phyloP scores from a whole-genome alignment of 30 jellyfish, hydroid and myxozoan species.

The Aurelia aurita region DNA sequence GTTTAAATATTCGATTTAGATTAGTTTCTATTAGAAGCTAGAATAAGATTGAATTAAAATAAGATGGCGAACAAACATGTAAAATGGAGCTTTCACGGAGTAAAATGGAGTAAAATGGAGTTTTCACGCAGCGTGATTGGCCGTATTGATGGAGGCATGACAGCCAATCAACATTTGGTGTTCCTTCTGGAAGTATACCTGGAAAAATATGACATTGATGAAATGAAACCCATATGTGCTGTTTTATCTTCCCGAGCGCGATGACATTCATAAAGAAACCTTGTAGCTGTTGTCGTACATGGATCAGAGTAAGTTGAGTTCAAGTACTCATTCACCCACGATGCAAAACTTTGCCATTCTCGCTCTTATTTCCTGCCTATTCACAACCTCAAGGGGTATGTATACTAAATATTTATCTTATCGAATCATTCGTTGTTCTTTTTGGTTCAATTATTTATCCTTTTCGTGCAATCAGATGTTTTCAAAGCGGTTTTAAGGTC shows the following conservation, averaged over 20 bases:
- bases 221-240: too few relatives aligned
- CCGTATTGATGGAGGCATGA: too few relatives aligned
- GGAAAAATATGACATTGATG: too few relatives aligned
- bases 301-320: slow-evolving; percentile 47
- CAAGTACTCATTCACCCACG: slow-evolving; percentile 32
- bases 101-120: too few relatives aligned
- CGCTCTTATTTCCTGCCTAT: slow-evolving; percentile 18
- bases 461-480: background rate
- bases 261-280: slow-evolving; percentile 7
- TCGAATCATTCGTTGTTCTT: background rate
- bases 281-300: slow-evolving; percentile 3
- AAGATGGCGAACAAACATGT: too few relatives aligned
- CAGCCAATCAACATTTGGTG: too few relatives aligned
- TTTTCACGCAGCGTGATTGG: too few relatives aligned
- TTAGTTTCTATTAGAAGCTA: too few relatives aligned
- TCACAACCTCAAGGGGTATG: slow-evolving; percentile 18
- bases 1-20: too few relatives aligned
- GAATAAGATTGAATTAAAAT: too few relatives aligned
- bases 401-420: background rate
- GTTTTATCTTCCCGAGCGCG: background rate
- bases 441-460: background rate
- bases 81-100: too few relatives aligned
- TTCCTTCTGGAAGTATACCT: too few relatives aligned
- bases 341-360: slow-evolving; percentile 7
- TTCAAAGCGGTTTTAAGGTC: slow-evolving; percentile 61